These are phyloP conservation scores for Drosophila engyochracea DNA, from an alignment of 2,888 invertebrate species.

Conservation along the genomic window DNA sequence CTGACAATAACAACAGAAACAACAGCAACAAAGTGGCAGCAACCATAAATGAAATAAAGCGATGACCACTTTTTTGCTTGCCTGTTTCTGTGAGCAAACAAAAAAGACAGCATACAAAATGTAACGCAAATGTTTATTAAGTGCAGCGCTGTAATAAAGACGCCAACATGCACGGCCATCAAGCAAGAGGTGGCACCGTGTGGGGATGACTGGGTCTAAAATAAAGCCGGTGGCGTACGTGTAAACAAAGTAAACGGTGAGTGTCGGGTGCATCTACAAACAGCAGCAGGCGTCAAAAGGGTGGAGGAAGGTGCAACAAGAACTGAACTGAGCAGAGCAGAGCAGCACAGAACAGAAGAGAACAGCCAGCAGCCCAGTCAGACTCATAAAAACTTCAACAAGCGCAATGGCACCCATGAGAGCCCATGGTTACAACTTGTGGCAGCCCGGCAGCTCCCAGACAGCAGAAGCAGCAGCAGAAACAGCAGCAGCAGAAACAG, in stretches of 20 bases:
- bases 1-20: neutral
- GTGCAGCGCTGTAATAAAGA: slow-evolving; percentile 76
- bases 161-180: slow-evolving; percentile 61
- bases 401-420: slow-evolving; percentile 75
- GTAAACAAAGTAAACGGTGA: slow-evolving; percentile 67
- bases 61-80: slow-evolving; percentile 31
- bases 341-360: neutral
- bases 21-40: slow-evolving; percentile 44
- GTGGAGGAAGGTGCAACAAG: neutral
- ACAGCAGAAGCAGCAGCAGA: slow-evolving; percentile 2
- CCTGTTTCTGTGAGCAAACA: slow-evolving; percentile 12
- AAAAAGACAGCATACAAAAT: slow-evolving; percentile 48
- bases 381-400: slow-evolving; percentile 78
- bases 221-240: slow-evolving; percentile 56
- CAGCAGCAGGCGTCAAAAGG: neutral
- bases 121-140: slow-evolving; percentile 77
- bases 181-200: slow-evolving; percentile 1
- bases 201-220: slow-evolving; percentile 11
- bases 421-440: slow-evolving; percentile 72
- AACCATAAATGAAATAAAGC: slow-evolving; percentile 48
- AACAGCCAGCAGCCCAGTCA: slow-evolving; percentile 36
- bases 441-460: slow-evolving; percentile 52
- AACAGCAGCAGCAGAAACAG: neutral
- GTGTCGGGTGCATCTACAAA: neutral
- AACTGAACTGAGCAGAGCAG: slow-evolving; percentile 3